Percentiles rank a stretch among this genome's conserved stretches.
Evolutionary conservation across 2,113 vertebrate species (phyloP).

Genomic region (Myrmecobius fasciatus): DNA sequence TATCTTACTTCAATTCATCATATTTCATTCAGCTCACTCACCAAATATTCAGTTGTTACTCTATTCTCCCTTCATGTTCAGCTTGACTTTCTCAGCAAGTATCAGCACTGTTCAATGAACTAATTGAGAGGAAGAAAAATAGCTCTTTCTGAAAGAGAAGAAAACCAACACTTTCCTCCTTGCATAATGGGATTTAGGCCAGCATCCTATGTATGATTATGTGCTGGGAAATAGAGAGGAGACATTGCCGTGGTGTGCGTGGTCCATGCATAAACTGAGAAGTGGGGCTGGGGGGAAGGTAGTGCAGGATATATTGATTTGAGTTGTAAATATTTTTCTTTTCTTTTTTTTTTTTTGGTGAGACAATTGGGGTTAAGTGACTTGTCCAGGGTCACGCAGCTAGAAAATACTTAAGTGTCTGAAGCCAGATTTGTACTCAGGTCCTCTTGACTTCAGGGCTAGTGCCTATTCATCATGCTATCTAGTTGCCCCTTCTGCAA

Average conservation of each 20-base stretch:
- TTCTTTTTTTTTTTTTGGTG: too few relatives aligned
- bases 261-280: not conserved
- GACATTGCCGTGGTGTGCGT: not conserved
- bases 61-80: not conserved
- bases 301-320: not conserved
- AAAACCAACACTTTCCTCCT: not conserved
- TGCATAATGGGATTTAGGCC: not conserved
- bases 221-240: not conserved
- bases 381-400: not conserved
- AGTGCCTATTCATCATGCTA: not conserved
- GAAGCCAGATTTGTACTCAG: not conserved
- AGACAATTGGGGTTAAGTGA: not conserved
- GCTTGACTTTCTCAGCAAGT: not conserved
- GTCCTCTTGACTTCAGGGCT: too few relatives aligned
- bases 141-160: not conserved
- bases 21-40: not conserved
- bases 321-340: not conserved
- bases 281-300: not conserved
- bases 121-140: conserved; percentile 11
- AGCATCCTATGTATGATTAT: not conserved
- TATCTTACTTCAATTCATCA: not conserved
- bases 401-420: not conserved
- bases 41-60: not conserved
- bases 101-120: not conserved
- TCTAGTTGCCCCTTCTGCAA: too few relatives aligned